Evolutionary conservation across 2,113 vertebrate genomes (phyloP).

Genomic region (Podarcis cretensis): DNA sequence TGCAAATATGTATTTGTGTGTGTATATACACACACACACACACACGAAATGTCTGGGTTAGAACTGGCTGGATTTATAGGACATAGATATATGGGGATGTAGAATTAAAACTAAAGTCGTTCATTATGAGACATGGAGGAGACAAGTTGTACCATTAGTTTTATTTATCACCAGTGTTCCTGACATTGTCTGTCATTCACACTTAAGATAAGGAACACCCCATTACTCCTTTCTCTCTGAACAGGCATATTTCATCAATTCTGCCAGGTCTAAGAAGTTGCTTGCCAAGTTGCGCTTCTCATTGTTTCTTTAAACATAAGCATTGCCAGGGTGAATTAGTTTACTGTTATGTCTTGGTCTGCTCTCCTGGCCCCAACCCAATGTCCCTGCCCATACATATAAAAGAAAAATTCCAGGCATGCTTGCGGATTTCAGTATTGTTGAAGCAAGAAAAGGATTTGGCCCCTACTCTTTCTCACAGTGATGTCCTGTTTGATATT

Average conservation of each 20-base stretch:
- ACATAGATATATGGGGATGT: neutral
- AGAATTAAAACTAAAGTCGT: neutral
- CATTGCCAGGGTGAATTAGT: neutral
- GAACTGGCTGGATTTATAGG: neutral
- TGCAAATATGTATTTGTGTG: neutral
- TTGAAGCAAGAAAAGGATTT: neutral
- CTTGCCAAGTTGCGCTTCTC: conserved; percentile 7
- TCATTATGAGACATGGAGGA: neutral
- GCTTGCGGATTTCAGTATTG: neutral
- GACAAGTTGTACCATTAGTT: conserved; percentile 2
- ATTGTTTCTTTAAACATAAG: conserved; percentile 10
- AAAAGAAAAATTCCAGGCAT: neutral
- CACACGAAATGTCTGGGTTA: neutral
- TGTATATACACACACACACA: neutral
- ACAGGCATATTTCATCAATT: neutral
- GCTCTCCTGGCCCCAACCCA: neutral
- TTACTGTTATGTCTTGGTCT: neutral
- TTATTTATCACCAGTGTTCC: neutral
- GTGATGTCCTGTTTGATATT: neutral
- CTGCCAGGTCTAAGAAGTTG: neutral
- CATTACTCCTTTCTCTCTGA: neutral
- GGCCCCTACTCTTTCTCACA: neutral
- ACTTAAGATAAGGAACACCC: conserved; percentile 4
- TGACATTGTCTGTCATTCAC: conserved; percentile 12
- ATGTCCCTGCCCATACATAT: neutral